Evolutionary conservation across 2,113 vertebrate species (phyloP).

Genomic region (Etheostoma spectabile): DNA sequence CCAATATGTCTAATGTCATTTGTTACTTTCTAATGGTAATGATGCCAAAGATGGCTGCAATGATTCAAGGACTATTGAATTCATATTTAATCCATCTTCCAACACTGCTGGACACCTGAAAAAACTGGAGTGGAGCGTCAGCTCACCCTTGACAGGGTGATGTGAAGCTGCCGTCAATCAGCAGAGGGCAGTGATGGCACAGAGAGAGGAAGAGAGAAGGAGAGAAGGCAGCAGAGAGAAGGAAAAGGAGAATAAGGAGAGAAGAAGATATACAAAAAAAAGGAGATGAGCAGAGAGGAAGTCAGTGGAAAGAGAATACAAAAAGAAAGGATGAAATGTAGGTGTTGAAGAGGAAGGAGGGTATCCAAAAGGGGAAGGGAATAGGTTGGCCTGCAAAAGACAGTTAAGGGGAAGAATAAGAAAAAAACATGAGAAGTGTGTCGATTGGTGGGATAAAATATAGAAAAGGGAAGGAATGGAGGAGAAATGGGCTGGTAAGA

Average conservation of each 20-base stretch:
- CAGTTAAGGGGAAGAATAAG: background rate
- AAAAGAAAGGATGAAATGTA: background rate
- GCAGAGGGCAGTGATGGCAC: conserved; percentile 70
- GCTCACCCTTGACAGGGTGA: background rate
- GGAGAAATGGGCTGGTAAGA: background rate
- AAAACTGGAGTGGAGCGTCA: background rate
- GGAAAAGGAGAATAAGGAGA: background rate
- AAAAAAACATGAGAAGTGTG: background rate
- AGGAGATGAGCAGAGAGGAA: background rate
- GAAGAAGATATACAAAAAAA: background rate
- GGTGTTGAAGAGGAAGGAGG: background rate
- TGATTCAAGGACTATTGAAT: background rate
- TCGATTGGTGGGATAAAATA: background rate
- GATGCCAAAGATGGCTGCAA: background rate
- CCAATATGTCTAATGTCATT: conserved; percentile 20
- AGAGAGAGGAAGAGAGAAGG: conserved; percentile 17
- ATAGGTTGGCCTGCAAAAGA: background rate
- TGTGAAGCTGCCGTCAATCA: conserved; percentile 47
- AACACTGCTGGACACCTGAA: background rate
- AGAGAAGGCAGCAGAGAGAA: background rate
- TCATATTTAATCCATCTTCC: background rate
- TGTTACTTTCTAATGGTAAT: background rate
- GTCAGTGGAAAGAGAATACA: background rate
- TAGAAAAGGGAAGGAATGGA: background rate
- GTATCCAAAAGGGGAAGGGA: background rate